A percentile compares a stretch with the other conserved stretches of the same genome.
These are phyloP conservation scores for Sciurus vulgaris DNA, from an alignment of 2,797 vertebrate genomes.

Conservation along the genomic window DNA sequence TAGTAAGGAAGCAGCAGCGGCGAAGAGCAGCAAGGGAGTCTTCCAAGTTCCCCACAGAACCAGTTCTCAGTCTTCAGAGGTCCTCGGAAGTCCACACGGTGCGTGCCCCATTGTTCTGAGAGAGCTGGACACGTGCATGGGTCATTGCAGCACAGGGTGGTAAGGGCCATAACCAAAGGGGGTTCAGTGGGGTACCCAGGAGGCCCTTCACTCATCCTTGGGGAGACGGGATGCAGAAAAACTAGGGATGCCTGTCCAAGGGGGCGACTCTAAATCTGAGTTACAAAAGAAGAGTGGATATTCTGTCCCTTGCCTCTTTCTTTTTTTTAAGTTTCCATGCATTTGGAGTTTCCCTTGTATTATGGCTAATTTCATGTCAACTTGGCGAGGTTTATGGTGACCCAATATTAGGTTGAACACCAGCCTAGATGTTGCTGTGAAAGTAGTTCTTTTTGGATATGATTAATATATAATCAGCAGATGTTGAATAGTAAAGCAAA, in stretches of 20 bases:
- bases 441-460: not conserved
- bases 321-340: not conserved
- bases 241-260: not conserved
- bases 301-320: not conserved
- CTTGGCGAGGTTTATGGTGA: not conserved
- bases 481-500: too few relatives aligned
- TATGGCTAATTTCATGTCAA: not conserved
- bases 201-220: not conserved
- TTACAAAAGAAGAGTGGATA: not conserved
- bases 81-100: not conserved
- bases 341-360: not conserved
- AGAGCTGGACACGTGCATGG: not conserved
- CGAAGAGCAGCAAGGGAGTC: not conserved
- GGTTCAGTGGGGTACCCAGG: not conserved
- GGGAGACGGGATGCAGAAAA: not conserved
- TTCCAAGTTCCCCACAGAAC: not conserved
- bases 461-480: not conserved
- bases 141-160: not conserved
- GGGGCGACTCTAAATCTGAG: not conserved
- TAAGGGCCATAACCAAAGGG: not conserved
- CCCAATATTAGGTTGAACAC: not conserved
- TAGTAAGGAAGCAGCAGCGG: not conserved
- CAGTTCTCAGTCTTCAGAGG: not conserved
- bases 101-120: not conserved
- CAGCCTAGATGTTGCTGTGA: not conserved